A percentile compares a stretch with the other conserved stretches of the same genome.
Conservation (phyloP, 2,113 vertebrate genomes). For the human (Homo sapiens) region GRCh38 chr18:62518001-62518500, state of each 20-base stretch:
- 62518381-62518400: not conserved
- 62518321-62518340: slow-evolving; percentile 5
- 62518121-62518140: not conserved
- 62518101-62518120: not conserved
- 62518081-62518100: not conserved
- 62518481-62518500: not conserved
- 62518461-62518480: not conserved
- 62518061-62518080: not conserved
- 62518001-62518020: not conserved
- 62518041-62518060: not conserved
- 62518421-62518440: not conserved
- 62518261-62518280: not conserved
- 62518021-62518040: not conserved
- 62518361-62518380: not conserved
- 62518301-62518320: not conserved
- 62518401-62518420: not conserved
- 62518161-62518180: not conserved
- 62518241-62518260: not conserved
- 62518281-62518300: not conserved
- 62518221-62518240: not conserved
- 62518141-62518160: not conserved
- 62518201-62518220: not conserved
- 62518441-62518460: not conserved
- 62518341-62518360: not conserved
- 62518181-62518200: not conserved